Conservation (phyloP, 2,797 vertebrate genomes). For the Sardinella longiceps region DNA sequence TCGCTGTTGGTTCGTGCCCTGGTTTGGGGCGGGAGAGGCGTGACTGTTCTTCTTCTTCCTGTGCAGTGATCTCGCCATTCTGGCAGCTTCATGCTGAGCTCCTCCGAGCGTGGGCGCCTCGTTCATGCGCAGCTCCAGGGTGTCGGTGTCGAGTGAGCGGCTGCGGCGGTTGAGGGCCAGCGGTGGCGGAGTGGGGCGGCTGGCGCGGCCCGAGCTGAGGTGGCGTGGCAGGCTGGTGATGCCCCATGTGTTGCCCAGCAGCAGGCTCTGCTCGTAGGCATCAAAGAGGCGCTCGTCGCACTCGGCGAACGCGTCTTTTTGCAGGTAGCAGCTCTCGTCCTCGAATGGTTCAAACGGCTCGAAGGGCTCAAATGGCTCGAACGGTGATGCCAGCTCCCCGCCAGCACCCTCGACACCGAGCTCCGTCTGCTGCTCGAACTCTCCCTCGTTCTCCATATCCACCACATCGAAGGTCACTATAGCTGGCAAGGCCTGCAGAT, state of each 20-base stretch:
- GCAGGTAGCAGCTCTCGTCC: conserved; percentile 80
- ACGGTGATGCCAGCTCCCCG: conserved; percentile 84
- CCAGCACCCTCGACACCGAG: conserved; percentile 79
- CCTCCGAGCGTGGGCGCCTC: conserved; percentile 64
- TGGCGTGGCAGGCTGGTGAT: conserved; percentile 91
- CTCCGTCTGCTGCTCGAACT: conserved; percentile 89
- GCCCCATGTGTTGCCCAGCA: conserved; percentile 84
- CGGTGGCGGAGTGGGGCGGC: conserved; percentile 75
- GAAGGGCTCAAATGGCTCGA: conserved; percentile 74
- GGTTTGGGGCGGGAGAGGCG: conserved; percentile 36
- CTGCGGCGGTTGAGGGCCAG: conserved; percentile 88
- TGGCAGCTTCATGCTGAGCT: conserved; percentile 62
- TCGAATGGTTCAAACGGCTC: conserved; percentile 86
- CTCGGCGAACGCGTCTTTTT: conserved; percentile 86
- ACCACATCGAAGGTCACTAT: conserved; percentile 97
- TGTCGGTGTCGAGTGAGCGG: conserved; percentile 90
- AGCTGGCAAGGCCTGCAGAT: conserved; percentile 88
- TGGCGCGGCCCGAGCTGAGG: conserved; percentile 80
- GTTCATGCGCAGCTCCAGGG: conserved; percentile 81
- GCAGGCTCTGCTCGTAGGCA: conserved; percentile 76
- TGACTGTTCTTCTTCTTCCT: conserved; percentile 69
- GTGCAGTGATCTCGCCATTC: conserved; percentile 57
- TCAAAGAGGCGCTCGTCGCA: conserved; percentile 86
- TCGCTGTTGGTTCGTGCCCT: neutral
- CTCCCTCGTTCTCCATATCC: conserved; percentile 93